Percentiles rank a stretch among this genome's conserved stretches.
These are phyloP conservation scores for Sphaeramia orbicularis DNA, from an alignment of 2,797 vertebrate genomes.

Conservation along the genomic window DNA sequence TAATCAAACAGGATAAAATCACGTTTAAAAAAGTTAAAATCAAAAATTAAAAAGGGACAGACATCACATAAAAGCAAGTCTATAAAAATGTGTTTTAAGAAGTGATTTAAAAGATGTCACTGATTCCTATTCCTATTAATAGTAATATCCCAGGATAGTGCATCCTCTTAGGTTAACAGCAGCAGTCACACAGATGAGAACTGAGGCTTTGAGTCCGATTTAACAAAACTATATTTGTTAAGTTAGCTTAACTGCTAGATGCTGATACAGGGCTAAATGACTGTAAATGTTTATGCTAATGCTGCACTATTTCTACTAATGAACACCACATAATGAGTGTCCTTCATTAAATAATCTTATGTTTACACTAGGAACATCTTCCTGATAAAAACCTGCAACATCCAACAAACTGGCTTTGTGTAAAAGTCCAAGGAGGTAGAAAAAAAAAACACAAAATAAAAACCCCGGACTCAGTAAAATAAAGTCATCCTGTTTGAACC, in stretches of 20 bases:
- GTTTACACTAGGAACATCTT: conserved; percentile 43
- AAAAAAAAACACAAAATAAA: conserved; percentile 45
- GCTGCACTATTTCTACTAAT: conserved; percentile 33
- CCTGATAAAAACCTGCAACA: conserved; percentile 18
- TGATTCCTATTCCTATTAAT: no score
- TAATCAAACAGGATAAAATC: no score
- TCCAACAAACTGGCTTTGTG: conserved; percentile 23
- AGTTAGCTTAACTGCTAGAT: conserved; percentile 45
- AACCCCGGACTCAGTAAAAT: conserved; percentile 53
- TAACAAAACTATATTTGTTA: conserved; percentile 10
- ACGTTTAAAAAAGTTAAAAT: no score
- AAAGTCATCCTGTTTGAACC: conserved; percentile 73
- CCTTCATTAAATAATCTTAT: conserved; percentile 36
- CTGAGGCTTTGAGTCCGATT: conserved; percentile 42
- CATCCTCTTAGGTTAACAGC: conserved; percentile 17
- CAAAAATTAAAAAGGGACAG: no score
- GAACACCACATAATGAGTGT: conserved; percentile 32
- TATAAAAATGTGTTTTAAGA: no score
- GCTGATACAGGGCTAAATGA: conserved; percentile 24
- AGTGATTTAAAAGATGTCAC: no score
- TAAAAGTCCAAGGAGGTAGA: conserved; percentile 40
- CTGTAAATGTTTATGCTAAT: conserved; percentile 28
- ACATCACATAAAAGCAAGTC: no score
- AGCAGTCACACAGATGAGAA: conserved; percentile 31
- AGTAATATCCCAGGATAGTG: conserved; percentile 11